A percentile compares a stretch with the other conserved stretches of the same genome.
These are phyloP conservation scores for Triops longicaudatus DNA, from an alignment of 1,140 invertebrate genomes.

Conservation along the genomic window DNA sequence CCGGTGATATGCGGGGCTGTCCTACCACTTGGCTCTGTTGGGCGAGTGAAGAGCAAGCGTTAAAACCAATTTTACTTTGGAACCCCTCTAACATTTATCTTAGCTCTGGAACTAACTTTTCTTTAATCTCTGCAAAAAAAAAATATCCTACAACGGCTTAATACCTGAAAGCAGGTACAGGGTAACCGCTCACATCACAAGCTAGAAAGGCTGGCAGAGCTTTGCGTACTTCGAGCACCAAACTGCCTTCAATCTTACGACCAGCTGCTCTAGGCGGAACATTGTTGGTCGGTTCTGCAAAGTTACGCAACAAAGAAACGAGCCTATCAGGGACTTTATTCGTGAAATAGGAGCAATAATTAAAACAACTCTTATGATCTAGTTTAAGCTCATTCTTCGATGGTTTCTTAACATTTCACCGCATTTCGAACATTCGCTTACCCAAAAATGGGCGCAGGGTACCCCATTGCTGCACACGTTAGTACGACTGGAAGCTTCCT, in stretches of 20 bases:
- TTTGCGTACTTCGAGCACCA: slow-evolving; percentile 30
- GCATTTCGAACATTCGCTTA: slow-evolving; percentile 19
- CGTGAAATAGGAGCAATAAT: too few relatives aligned
- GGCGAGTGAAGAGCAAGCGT: not conserved
- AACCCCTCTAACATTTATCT: not conserved
- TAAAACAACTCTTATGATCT: too few relatives aligned
- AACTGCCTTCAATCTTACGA: slow-evolving; percentile 35
- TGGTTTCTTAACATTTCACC: not conserved
- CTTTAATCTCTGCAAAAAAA: not conserved
- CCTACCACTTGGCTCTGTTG: slow-evolving; percentile 32
- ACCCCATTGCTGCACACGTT: slow-evolving; percentile 31
- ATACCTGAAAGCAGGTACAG: slow-evolving; percentile 39
- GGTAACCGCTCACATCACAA: slow-evolving; percentile 38
- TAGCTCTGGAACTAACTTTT: not conserved
- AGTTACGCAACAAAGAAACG: slow-evolving; percentile 22
- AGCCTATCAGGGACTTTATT: not conserved
- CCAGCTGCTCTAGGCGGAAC: slow-evolving; percentile 45
- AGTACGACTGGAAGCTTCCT: slow-evolving; percentile 19
- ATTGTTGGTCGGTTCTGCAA: slow-evolving; percentile 46
- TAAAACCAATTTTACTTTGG: not conserved
- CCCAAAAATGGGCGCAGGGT: slow-evolving; percentile 31
- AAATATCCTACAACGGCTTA: slow-evolving; percentile 4
- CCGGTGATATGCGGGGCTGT: slow-evolving; percentile 31
- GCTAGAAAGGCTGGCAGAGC: slow-evolving; percentile 21
- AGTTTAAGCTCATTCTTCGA: slow-evolving; percentile 25